Conservation (phyloP, 2,113 vertebrate species). For the Cebus imitator region DNA sequence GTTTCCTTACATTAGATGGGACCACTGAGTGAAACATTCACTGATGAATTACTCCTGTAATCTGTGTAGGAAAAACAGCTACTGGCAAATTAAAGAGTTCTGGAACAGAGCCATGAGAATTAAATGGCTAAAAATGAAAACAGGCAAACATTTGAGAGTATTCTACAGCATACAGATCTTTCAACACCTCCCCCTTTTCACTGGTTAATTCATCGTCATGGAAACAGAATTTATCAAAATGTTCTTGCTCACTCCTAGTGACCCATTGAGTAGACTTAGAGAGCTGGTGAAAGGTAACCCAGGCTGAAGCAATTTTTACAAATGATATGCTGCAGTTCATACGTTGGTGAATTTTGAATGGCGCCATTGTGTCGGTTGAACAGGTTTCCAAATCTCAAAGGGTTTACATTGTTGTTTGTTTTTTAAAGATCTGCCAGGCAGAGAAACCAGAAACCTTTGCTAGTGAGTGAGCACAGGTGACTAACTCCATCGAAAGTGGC, state of each 20-base stretch:
- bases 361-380: slow-evolving; percentile 76
- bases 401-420: slow-evolving; percentile 64
- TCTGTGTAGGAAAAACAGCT: slow-evolving; percentile 86
- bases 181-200: slow-evolving; percentile 83
- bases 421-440: slow-evolving; percentile 60
- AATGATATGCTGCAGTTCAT: slow-evolving; percentile 81
- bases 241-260: slow-evolving; percentile 84
- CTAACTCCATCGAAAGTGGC: slow-evolving; percentile 28
- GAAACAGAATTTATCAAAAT: slow-evolving; percentile 89
- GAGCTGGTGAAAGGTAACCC: slow-evolving; percentile 84
- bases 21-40: slow-evolving; percentile 85
- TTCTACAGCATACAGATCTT: slow-evolving; percentile 85
- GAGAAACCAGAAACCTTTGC: slow-evolving; percentile 75
- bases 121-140: slow-evolving; percentile 88
- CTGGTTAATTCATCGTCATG: slow-evolving; percentile 89
- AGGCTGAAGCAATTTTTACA: slow-evolving; percentile 82
- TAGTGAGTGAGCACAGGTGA: slow-evolving; percentile 62
- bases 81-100: slow-evolving; percentile 84
- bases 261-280: slow-evolving; percentile 83
- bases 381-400: slow-evolving; percentile 77
- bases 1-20: slow-evolving; percentile 82
- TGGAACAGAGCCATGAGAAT: slow-evolving; percentile 86
- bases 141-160: slow-evolving; percentile 85
- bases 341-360: slow-evolving; percentile 81
- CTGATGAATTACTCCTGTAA: slow-evolving; percentile 87